A percentile compares a stretch with the other conserved stretches of the same genome.
These are phyloP conservation scores for Morpho achilles DNA, from an alignment of 2,888 invertebrate species.

Conservation along the genomic window DNA sequence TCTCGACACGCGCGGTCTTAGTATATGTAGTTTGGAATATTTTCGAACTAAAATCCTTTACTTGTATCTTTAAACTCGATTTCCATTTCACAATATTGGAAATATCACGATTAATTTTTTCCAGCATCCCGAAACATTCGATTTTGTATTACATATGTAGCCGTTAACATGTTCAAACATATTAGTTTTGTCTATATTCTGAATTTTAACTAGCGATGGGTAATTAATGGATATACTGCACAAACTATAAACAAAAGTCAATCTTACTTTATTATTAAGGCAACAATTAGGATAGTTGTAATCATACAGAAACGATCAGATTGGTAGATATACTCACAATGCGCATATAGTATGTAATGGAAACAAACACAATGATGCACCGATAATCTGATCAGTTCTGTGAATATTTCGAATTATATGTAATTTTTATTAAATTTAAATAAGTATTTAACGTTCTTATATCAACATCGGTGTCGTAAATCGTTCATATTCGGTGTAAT, in stretches of 20 bases:
- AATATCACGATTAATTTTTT: not conserved
- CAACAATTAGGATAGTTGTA: slow-evolving; percentile 50
- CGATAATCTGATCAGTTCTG: slow-evolving; percentile 51
- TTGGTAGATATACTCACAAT: slow-evolving; percentile 29
- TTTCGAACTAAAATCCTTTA: too few relatives aligned
- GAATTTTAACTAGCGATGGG: slow-evolving; percentile 28
- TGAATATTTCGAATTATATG: slow-evolving; percentile 40
- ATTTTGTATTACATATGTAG: too few relatives aligned
- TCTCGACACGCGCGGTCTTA: slow-evolving; percentile 7
- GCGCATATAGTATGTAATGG: slow-evolving; percentile 13
- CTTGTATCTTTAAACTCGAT: too few relatives aligned
- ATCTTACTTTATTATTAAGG: slow-evolving; percentile 59
- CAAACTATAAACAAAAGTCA: slow-evolving; percentile 52
- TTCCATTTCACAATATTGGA: not conserved
- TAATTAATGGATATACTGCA: slow-evolving; percentile 45
- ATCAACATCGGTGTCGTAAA: slow-evolving; percentile 48
- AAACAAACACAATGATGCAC: slow-evolving; percentile 14
- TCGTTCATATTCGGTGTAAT: slow-evolving; percentile 38
- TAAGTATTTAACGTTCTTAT: slow-evolving; percentile 41
- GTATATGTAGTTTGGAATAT: not conserved
- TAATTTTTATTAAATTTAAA: slow-evolving; percentile 48
- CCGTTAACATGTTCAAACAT: too few relatives aligned
- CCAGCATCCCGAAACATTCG: too few relatives aligned
- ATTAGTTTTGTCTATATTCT: too few relatives aligned
- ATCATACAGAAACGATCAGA: slow-evolving; percentile 52